Percentiles rank a stretch among this genome's conserved stretches.
These are phyloP conservation scores for Troides aeacus DNA, from an alignment of 2,888 invertebrate species.

Conservation along the genomic window DNA sequence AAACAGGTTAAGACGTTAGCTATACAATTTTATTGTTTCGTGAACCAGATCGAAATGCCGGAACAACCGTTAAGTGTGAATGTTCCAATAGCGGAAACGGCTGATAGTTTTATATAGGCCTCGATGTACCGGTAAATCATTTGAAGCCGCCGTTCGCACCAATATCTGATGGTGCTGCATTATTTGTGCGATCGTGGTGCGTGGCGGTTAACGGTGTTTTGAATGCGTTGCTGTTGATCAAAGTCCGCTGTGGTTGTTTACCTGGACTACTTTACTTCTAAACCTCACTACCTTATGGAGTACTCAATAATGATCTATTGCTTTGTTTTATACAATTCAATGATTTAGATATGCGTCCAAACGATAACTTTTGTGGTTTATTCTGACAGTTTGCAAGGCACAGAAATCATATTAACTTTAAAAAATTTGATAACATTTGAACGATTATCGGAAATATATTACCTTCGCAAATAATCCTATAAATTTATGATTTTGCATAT, in stretches of 20 bases:
- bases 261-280: not conserved
- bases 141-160: conserved; percentile 5
- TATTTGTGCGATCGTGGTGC: conserved; percentile 4
- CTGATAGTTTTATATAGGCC: conserved; percentile 45
- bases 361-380: no score
- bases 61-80: conserved; percentile 70
- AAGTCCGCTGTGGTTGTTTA: not conserved
- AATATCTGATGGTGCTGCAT: conserved; percentile 9
- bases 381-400: not conserved
- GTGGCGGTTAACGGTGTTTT: conserved; percentile 12
- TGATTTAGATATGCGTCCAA: no score
- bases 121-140: conserved; percentile 20
- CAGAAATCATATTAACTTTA: not conserved
- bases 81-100: conserved; percentile 62
- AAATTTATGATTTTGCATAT: not conserved
- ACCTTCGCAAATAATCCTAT: not conserved
- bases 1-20: conserved; percentile 54
- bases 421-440: not conserved
- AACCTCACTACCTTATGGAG: not conserved
- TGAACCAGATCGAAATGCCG: conserved; percentile 70
- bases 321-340: no score
- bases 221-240: conserved; percentile 4
- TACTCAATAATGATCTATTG: not conserved
- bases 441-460: not conserved
- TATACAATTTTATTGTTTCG: conserved; percentile 68